Percentiles rank a stretch among this genome's conserved stretches.
Evolutionary conservation across 2,888 invertebrate species (phyloP).

Genomic region (Odontocerum albicorne): DNA sequence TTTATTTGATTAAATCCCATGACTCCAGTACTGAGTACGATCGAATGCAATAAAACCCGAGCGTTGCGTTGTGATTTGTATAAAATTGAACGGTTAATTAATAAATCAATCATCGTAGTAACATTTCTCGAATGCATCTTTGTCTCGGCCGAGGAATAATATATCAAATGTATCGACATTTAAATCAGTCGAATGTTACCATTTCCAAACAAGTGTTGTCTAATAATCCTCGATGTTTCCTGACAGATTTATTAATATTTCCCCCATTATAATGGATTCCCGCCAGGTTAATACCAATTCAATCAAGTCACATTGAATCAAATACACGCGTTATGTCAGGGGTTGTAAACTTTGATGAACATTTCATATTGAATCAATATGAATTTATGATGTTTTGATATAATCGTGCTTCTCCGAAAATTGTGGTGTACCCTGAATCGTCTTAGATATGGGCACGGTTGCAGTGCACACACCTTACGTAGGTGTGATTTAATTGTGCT

Average conservation of each 20-base stretch:
- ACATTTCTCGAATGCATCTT: background rate
- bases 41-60: background rate
- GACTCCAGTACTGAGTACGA: no score
- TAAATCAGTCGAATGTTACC: constrained; percentile 1
- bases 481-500: no score
- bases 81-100: background rate
- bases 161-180: constrained; percentile 1
- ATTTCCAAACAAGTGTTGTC: background rate
- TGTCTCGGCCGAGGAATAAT: background rate
- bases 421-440: no score
- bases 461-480: no score
- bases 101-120: background rate
- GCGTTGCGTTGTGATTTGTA: background rate
- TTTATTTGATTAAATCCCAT: no score
- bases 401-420: no score
- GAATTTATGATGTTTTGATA: no score
- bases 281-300: background rate
- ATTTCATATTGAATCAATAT: no score
- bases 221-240: background rate
- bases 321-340: background rate
- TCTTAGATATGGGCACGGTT: no score
- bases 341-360: no score
- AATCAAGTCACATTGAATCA: background rate
- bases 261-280: background rate
- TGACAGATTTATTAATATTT: constrained; percentile 5